Percentiles rank a stretch among this genome's conserved stretches.
phyloP scores from a whole-genome alignment of 2,888 invertebrate genomes.

The Anagyrus pseudococci region DNA sequence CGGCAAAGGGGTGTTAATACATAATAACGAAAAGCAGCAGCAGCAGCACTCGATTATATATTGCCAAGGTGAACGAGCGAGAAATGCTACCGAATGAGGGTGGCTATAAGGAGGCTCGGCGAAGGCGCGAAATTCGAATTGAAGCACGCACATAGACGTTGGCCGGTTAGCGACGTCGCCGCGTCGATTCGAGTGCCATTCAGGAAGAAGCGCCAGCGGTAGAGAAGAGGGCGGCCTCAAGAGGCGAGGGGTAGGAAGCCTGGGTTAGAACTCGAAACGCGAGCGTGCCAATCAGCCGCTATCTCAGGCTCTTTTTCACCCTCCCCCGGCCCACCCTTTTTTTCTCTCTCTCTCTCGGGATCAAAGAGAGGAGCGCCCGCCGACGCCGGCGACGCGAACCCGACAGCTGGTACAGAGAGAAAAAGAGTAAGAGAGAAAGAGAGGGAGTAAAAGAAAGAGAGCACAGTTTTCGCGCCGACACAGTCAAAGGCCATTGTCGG shows the following conservation, averaged over 20 bases:
- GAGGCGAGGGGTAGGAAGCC: no score
- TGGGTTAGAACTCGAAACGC: constrained; percentile 17
- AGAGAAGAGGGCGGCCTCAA: neutral
- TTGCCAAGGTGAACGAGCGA: no score
- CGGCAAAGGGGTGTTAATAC: no score
- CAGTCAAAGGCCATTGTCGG: constrained; percentile 15
- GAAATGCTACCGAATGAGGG: no score
- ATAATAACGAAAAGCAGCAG: no score
- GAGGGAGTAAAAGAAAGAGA: neutral
- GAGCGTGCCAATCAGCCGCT: constrained; percentile 17
- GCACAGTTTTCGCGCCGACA: neutral
- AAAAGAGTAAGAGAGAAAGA: neutral
- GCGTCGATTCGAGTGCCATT: constrained; percentile 20
- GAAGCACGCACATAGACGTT: constrained; percentile 13
- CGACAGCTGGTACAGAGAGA: neutral
- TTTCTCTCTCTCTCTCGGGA: neutral
- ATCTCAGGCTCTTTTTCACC: constrained; percentile 1
- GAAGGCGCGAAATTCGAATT: constrained; percentile 33
- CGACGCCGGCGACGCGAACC: no score
- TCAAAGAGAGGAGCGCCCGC: constrained; percentile 3
- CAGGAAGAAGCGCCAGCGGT: no score
- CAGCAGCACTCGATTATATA: no score
- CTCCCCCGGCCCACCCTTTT: constrained; percentile 4
- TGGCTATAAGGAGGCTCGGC: no score
- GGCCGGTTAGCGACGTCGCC: no score